Evolutionary conservation across 1,140 invertebrate genomes (phyloP).

Genomic region (Acromyrmex echinatior): DNA sequence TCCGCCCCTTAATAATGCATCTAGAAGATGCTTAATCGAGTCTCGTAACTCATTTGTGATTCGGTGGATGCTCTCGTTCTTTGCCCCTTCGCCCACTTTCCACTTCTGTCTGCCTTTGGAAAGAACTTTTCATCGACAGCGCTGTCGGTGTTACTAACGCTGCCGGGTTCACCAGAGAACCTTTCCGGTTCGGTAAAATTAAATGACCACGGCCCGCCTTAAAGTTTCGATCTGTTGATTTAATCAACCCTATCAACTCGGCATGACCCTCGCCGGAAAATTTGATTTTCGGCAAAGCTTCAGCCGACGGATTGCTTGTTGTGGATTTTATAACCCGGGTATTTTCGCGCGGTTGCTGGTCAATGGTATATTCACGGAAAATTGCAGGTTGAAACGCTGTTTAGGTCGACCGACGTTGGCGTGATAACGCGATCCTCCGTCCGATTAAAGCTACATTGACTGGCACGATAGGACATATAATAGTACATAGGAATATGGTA

Average conservation of each 20-base stretch:
- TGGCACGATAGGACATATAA: background rate
- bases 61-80: constrained; percentile 69
- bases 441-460: constrained; percentile 34
- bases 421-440: constrained; percentile 25
- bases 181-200: constrained; percentile 64
- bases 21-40: constrained; percentile 74
- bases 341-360: constrained; percentile 21
- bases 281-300: constrained; percentile 62
- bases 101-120: constrained; percentile 4
- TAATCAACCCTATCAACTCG: constrained; percentile 61
- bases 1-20: constrained; percentile 75
- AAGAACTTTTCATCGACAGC: constrained; percentile 68
- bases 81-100: constrained; percentile 21
- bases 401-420: background rate
- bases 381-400: constrained; percentile 37
- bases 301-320: constrained; percentile 15
- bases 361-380: constrained; percentile 39
- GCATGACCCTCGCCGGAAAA: constrained; percentile 62
- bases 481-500: constrained; percentile 16
- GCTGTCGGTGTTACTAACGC: constrained; percentile 23
- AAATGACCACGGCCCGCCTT: constrained; percentile 70
- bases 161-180: constrained; percentile 60
- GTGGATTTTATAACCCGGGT: constrained; percentile 52
- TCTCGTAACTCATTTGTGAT: constrained; percentile 77
- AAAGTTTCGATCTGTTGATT: constrained; percentile 75